Evolutionary conservation across 2,113 vertebrate genomes (phyloP).

Genomic region (Semnopithecus entellus): DNA sequence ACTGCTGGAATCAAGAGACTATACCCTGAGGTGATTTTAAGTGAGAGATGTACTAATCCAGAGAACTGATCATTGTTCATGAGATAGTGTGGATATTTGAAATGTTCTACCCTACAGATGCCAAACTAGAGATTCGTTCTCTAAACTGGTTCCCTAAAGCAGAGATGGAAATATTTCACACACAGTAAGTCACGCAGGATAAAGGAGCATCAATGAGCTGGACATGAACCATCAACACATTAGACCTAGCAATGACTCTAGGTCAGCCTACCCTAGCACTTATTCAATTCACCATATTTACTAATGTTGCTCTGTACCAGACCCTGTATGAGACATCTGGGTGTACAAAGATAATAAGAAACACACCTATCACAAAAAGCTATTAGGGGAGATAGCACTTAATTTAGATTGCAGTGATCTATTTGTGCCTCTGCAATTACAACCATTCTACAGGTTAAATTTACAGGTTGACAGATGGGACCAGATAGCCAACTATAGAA

Average conservation of each 20-base stretch:
- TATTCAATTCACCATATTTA: slow-evolving; percentile 42
- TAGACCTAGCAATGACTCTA: background rate
- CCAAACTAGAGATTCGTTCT: background rate
- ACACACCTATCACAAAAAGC: slow-evolving; percentile 61
- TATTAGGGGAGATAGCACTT: slow-evolving; percentile 60
- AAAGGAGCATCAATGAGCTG: slow-evolving; percentile 36
- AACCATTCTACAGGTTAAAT: slow-evolving; percentile 63
- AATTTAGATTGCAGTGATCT: slow-evolving; percentile 70
- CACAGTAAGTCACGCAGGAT: background rate
- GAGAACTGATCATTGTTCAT: background rate
- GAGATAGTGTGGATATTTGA: background rate
- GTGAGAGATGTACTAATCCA: background rate
- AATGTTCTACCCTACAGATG: slow-evolving; percentile 27
- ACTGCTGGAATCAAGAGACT: background rate
- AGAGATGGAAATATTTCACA: slow-evolving; percentile 48
- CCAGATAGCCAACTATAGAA: slow-evolving; percentile 45
- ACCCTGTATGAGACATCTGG: slow-evolving; percentile 21
- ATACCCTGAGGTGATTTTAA: slow-evolving; percentile 11
- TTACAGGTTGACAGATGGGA: slow-evolving; percentile 53
- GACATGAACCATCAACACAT: slow-evolving; percentile 7
- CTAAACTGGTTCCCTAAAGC: background rate
- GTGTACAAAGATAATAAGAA: slow-evolving; percentile 67
- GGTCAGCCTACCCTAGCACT: background rate
- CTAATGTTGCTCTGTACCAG: background rate
- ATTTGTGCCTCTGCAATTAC: slow-evolving; percentile 70